These are phyloP conservation scores for Pimpla rufipes DNA, from an alignment of 2,888 invertebrate species.

Conservation along the genomic window DNA sequence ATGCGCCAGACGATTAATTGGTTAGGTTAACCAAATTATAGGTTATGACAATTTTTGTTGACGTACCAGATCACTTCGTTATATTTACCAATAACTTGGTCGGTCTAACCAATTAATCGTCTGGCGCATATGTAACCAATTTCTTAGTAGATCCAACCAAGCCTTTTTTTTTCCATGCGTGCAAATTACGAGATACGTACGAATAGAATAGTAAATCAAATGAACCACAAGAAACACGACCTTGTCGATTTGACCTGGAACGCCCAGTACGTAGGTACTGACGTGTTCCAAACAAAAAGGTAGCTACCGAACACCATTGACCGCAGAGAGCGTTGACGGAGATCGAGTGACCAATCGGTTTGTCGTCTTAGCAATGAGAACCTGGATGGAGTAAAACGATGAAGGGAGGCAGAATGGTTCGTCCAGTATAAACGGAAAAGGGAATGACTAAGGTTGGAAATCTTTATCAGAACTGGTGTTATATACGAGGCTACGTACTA, in stretches of 20 bases:
- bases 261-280: background rate
- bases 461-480: constrained; percentile 9
- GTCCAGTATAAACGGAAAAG: background rate
- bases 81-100: too few species aligned
- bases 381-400: background rate
- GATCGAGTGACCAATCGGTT: constrained; percentile 52
- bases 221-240: too few species aligned
- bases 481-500: background rate
- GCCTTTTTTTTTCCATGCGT: too few species aligned
- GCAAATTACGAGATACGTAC: too few species aligned
- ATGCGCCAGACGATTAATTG: too few species aligned
- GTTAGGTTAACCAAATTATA: too few species aligned
- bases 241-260: background rate
- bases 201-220: too few species aligned
- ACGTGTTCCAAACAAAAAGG: constrained; percentile 1
- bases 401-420: constrained; percentile 14
- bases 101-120: too few species aligned
- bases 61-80: too few species aligned
- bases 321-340: constrained; percentile 29
- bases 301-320: constrained; percentile 34
- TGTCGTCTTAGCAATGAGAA: background rate
- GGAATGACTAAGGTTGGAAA: constrained; percentile 11
- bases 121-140: too few species aligned
- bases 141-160: too few species aligned
- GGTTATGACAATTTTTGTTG: too few species aligned